Base-by-base conservation (phyloP, 2,888 invertebrate genomes). In the Amiota minor region DNA sequence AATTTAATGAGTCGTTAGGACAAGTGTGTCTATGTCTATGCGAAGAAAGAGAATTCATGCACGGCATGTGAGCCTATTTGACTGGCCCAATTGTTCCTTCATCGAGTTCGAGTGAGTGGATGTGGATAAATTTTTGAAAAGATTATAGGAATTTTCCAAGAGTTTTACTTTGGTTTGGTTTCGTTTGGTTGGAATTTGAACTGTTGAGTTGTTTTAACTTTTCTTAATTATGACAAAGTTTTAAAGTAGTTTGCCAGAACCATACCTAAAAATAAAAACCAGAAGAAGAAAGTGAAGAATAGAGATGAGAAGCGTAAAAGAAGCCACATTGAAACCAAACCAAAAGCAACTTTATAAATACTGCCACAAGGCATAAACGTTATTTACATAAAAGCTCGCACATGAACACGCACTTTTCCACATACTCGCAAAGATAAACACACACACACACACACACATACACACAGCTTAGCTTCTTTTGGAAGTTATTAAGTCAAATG, bases 401-500 rank as follows among this genome's bases (percentile, higher is more conserved):
- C 12, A 46, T 46, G 8, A 14, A 23, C 14, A 10, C 67, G 47
- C 12, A 16, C 80, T 79, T 80, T 77, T 78, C 35, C 46, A 49
- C 35, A 50, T 10, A 56, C 46, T 9, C 35, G 18, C 35, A 69
- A n/a, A 67, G 23, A 59, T 49, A 45, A 20, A 72, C 0, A 46
- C 56, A 18, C 49, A 65, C n/a, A 50, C 50, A 12, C 64, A 71
- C 20, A 68, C 61, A 71, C 14, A 65, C 50, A 71, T 50, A 53
- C 16, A 23, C 59, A 71, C 18, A 35, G 53, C 12, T 64, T 45
- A 14, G n/a, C 55, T 46, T 20, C 59, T 81, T 35, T 76, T 76
- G 82, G 74, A 84, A 85, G 81, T 83, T 85, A 83, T 85, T 79
- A 85, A 82, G 83, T 81, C 80, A 84, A 83, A 85, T 85, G 86